Base-by-base conservation (phyloP, 2,113 vertebrate species). In the Polypterus bichir region DNA sequence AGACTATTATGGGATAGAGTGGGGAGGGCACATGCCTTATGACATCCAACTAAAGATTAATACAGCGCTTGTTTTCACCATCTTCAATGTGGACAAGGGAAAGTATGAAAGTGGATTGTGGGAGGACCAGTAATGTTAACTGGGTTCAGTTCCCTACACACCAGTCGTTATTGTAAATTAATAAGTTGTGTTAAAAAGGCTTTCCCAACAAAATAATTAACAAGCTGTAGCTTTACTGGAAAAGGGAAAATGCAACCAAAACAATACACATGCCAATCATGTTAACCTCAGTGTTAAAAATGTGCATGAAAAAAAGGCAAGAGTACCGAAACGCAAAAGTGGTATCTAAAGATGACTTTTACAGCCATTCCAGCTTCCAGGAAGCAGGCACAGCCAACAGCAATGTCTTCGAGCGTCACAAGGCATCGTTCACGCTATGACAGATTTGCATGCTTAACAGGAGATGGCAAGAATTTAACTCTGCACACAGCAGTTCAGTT, bases 301-400 rank as follows among this genome's bases (percentile, higher is more conserved):
- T 88, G 90, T 92, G 91, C 90, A 93, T 86, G 87, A 87, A 85
- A 90, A 82, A 90, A 77, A 88, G 88, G 88, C 87, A 85, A 83
- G 81, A 85, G 82, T 80, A 86, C 84, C 77, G 85, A 90, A 88
- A 89, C 83, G 79, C 27, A 79, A 83, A 75, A 82, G 91, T 87
- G 88, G 85, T 73, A 81, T 77, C 79, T 84, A 79, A 88, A 83
- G 82, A 91, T 92, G 90, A 78, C 78, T 77, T 73, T 68, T 84
- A 74, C 73, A 78, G 91, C 91, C 89, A 92, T 77, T 89, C 87
- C 91, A 81, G 84, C 87, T 90, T 90, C 84, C 85, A 77, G 73
- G 86, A 88, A 84, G 88, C 90, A 93, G 85, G 91, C 87, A 86
- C 90, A 97, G 92, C 92, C 90, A 89, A 90, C 85, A 88, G 85